Conservation (phyloP, 2,888 invertebrate genomes). For the Gymnosoma rotundatum region DNA sequence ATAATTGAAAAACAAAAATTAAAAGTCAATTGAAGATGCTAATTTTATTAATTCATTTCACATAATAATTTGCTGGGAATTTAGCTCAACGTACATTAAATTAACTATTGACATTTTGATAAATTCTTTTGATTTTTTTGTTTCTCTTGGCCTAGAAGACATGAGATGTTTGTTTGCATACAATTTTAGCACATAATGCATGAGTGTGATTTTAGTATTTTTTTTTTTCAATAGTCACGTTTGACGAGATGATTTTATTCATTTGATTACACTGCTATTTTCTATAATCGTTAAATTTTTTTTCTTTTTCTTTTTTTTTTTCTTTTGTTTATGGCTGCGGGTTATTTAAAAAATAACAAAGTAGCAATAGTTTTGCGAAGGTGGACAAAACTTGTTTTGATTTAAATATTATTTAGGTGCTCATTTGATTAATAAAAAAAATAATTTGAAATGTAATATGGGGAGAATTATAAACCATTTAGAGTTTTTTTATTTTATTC, state of each 20-base stretch:
- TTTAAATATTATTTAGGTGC: slow-evolving; percentile 1
- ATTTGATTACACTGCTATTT: slow-evolving; percentile 42
- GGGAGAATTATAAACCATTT: slow-evolving; percentile 8
- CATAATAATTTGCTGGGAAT: background rate
- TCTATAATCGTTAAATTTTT: slow-evolving; percentile 16
- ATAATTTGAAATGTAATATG: background rate
- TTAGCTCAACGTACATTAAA: background rate
- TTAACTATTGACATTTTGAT: slow-evolving; percentile 58
- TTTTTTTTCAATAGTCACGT: slow-evolving; percentile 50
- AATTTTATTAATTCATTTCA: background rate
- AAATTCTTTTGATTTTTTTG: slow-evolving; percentile 32
- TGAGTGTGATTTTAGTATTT: slow-evolving; percentile 1
- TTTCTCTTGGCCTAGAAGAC: slow-evolving; percentile 1
- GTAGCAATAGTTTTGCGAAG: slow-evolving; percentile 53
- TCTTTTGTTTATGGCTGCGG: slow-evolving; percentile 58
- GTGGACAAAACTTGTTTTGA: slow-evolving; percentile 63
- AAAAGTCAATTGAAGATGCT: background rate
- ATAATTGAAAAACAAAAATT: background rate
- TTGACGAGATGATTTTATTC: slow-evolving; percentile 55
- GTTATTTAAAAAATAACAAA: slow-evolving; percentile 37
- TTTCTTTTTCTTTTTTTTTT: no score
- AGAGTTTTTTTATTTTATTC: background rate
- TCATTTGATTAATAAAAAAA: background rate
- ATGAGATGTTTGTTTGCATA: slow-evolving; percentile 5
- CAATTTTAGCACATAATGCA: slow-evolving; percentile 14